These are phyloP conservation scores for Solenopsis invicta DNA, from an alignment of 1,140 invertebrate species.

Conservation along the genomic window DNA sequence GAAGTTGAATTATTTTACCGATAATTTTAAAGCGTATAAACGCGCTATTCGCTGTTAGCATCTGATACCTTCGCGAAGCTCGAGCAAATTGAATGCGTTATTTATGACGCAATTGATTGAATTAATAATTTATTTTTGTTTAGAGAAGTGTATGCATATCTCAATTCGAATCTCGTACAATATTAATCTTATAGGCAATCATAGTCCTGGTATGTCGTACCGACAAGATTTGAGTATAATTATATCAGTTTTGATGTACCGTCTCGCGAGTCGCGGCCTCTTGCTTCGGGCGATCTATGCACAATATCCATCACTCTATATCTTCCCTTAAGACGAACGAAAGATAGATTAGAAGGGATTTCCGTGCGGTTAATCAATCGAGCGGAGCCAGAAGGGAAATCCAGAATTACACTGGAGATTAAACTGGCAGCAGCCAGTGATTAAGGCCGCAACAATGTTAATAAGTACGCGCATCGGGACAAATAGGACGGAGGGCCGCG, in stretches of 20 bases:
- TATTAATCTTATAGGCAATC: background rate
- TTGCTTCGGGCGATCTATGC: slow-evolving; percentile 2
- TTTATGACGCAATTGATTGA: background rate
- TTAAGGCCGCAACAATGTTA: slow-evolving; percentile 59
- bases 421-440: slow-evolving; percentile 48
- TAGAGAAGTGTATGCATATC: background rate
- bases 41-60: background rate
- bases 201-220: background rate
- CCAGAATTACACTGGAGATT: slow-evolving; percentile 57
- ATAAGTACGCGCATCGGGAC: slow-evolving; percentile 55
- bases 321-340: slow-evolving; percentile 36
- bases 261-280: background rate
- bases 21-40: slow-evolving; percentile 62
- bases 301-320: slow-evolving; percentile 39
- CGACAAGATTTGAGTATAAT: slow-evolving; percentile 31
- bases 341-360: slow-evolving; percentile 50
- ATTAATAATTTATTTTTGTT: background rate
- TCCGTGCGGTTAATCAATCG: slow-evolving; percentile 57
- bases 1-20: slow-evolving; percentile 38
- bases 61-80: background rate
- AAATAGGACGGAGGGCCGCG: slow-evolving; percentile 32
- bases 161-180: background rate
- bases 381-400: slow-evolving; percentile 52
- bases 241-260: slow-evolving; percentile 10
- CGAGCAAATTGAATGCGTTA: background rate